Conservation (phyloP, 2,888 invertebrate genomes). For the Hydraecia micacea region DNA sequence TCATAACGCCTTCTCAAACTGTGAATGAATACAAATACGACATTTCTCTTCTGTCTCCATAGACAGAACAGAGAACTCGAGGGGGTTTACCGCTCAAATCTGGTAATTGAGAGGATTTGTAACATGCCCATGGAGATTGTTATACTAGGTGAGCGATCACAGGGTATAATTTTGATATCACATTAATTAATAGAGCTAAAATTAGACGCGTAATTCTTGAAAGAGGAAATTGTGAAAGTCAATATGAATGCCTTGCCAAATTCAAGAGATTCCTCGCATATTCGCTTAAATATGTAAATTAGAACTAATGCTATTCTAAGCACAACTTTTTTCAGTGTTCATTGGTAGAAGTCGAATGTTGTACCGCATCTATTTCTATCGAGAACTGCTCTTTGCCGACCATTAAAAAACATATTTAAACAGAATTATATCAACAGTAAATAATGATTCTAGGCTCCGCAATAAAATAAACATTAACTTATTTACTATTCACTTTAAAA, state of each 20-base stretch:
- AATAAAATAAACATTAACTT: constrained; percentile 32
- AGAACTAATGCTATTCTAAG: neutral
- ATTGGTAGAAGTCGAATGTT: neutral
- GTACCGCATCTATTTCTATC: neutral
- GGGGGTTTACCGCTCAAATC: constrained; percentile 43
- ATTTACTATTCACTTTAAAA: constrained; percentile 38
- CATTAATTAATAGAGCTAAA: neutral
- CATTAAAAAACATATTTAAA: neutral
- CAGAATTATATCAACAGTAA: neutral
- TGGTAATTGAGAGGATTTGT: constrained; percentile 26
- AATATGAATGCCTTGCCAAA: neutral
- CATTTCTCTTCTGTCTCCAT: constrained; percentile 48
- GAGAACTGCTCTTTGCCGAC: constrained; percentile 12
- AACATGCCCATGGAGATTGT: neutral
- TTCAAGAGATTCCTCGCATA: neutral
- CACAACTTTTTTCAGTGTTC: constrained; percentile 7
- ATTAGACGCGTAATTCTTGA: neutral
- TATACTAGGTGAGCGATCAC: neutral
- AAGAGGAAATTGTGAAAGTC: constrained; percentile 3
- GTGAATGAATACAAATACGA: constrained; percentile 83
- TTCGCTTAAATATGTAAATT: neutral
- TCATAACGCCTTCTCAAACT: constrained; percentile 86
- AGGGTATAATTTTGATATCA: neutral
- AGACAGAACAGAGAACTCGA: constrained; percentile 31
- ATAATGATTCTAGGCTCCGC: constrained; percentile 24